phyloP scores from a whole-genome alignment of 2,888 invertebrate species.

The Phengaris alcon region DNA sequence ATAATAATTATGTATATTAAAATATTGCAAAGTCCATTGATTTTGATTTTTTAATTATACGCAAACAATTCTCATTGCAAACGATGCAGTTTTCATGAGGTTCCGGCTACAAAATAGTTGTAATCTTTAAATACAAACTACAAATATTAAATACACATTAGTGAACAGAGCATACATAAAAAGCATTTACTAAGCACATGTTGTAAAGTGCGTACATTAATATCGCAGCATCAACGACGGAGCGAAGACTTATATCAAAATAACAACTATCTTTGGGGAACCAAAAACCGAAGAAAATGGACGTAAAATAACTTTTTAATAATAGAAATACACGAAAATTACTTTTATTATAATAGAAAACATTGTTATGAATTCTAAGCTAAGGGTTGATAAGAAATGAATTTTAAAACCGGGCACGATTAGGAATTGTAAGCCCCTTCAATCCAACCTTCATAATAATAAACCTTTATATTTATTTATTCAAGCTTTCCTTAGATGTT shows the following conservation, averaged over 20 bases:
- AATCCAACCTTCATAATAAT: neutral
- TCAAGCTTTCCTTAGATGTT: neutral
- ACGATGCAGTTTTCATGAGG: neutral
- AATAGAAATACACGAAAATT: neutral
- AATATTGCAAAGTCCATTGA: too few relatives aligned
- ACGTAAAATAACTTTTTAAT: neutral
- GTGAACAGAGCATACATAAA: neutral
- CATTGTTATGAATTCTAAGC: neutral
- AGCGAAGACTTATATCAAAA: neutral
- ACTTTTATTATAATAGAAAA: neutral
- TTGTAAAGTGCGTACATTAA: neutral
- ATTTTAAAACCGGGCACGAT: neutral
- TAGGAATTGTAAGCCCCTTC: neutral
- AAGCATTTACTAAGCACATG: neutral
- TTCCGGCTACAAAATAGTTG: neutral
- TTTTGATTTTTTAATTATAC: too few relatives aligned
- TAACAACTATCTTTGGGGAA: neutral
- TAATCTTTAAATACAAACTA: neutral
- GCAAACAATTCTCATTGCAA: too few relatives aligned
- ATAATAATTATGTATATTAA: too few relatives aligned
- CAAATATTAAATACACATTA: neutral
- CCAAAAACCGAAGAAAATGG: neutral
- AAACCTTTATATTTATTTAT: conserved; percentile 1
- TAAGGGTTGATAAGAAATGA: neutral
- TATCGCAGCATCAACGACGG: neutral